A percentile compares a stretch with the other conserved stretches of the same genome.
phyloP scores from a whole-genome alignment of 2,797 vertebrate species.

The Siniperca scherzeri region DNA sequence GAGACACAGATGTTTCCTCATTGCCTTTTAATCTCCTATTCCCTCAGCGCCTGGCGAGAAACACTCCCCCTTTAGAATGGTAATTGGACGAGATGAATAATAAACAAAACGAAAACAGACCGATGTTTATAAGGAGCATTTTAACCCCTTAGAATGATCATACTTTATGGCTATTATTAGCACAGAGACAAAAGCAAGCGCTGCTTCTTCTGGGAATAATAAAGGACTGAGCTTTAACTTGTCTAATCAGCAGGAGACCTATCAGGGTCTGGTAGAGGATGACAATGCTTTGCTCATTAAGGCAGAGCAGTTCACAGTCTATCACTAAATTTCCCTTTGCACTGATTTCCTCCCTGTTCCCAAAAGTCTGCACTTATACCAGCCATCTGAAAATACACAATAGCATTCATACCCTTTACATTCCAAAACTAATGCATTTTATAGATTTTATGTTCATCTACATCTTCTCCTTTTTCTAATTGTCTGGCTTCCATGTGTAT shows the following conservation, averaged over 20 bases:
- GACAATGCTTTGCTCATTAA: slow-evolving; percentile 64
- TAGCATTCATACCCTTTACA: background rate
- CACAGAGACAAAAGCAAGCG: slow-evolving; percentile 65
- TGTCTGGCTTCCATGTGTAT: slow-evolving; percentile 59
- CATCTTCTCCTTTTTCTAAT: slow-evolving; percentile 29
- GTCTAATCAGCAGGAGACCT: slow-evolving; percentile 73
- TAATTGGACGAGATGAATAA: slow-evolving; percentile 87
- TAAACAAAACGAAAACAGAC: slow-evolving; percentile 83
- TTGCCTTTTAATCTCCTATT: slow-evolving; percentile 85
- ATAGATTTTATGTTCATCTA: slow-evolving; percentile 18
- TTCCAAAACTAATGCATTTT: slow-evolving; percentile 13
- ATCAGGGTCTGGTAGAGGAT: slow-evolving; percentile 59
- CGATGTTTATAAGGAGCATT: slow-evolving; percentile 78
- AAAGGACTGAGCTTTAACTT: slow-evolving; percentile 68
- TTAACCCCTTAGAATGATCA: slow-evolving; percentile 79
- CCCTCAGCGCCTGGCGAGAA: slow-evolving; percentile 76
- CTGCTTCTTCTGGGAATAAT: slow-evolving; percentile 69
- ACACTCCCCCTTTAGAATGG: slow-evolving; percentile 80
- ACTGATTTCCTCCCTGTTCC: slow-evolving; percentile 24
- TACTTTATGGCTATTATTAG: slow-evolving; percentile 81
- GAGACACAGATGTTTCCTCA: slow-evolving; percentile 84
- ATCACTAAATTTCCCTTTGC: slow-evolving; percentile 44
- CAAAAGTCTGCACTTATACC: slow-evolving; percentile 29
- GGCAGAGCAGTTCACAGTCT: slow-evolving; percentile 42
- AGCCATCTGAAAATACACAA: slow-evolving; percentile 10